Percentiles rank a stretch among this genome's conserved stretches.
These are phyloP conservation scores for Phocides pigmalion DNA, from an alignment of 1,140 invertebrate species.

Conservation along the genomic window DNA sequence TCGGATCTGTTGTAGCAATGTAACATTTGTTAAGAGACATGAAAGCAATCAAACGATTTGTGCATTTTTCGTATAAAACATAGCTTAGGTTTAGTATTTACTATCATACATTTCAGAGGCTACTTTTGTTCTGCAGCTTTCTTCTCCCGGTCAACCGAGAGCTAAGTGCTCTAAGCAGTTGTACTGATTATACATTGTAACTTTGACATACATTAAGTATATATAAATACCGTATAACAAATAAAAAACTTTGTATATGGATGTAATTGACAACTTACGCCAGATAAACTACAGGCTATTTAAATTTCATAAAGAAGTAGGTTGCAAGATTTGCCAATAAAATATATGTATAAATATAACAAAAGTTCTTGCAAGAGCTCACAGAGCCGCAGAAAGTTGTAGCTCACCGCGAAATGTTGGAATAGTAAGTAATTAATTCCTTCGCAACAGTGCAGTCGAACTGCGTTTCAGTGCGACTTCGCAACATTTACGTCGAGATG, in stretches of 20 bases:
- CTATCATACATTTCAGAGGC: no score
- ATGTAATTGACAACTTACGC: no score
- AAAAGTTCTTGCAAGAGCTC: background rate
- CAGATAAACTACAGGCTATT: no score
- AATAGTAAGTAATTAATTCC: slow-evolving; percentile 14
- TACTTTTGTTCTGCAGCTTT: no score
- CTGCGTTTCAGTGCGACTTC: slow-evolving; percentile 1
- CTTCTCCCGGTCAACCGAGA: no score
- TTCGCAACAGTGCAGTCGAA: slow-evolving; percentile 8
- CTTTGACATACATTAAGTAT: no score
- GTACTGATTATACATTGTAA: no score
- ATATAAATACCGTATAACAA: no score
- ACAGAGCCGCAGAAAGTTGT: background rate
- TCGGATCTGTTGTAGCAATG: background rate
- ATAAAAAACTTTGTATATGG: no score
- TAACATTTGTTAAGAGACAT: background rate
- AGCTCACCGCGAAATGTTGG: slow-evolving; percentile 2
- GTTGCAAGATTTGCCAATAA: background rate
- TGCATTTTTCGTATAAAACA: background rate
- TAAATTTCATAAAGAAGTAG: background rate
- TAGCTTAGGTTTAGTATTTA: no score
- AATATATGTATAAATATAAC: background rate
- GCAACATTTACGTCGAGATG: slow-evolving; percentile 11
- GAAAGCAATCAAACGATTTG: background rate
- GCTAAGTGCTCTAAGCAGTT: no score